A percentile compares a stretch with the other conserved stretches of the same genome.
phyloP scores from a whole-genome alignment of 2,888 invertebrate genomes.

The Plebejus melissa region DNA sequence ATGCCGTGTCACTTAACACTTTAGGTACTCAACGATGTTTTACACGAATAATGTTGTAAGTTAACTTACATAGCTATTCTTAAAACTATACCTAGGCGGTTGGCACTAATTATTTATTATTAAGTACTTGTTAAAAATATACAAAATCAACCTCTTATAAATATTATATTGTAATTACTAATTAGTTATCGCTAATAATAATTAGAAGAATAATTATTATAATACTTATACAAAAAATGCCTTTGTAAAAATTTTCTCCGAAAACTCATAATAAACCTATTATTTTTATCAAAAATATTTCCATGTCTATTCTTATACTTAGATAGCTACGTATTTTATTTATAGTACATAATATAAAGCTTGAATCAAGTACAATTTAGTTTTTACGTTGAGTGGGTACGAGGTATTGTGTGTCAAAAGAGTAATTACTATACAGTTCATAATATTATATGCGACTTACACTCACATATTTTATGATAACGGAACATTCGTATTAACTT shows the following conservation, averaged over 20 bases:
- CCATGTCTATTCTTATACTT: neutral
- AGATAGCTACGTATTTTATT: conserved; percentile 49
- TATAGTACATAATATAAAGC: conserved; percentile 47
- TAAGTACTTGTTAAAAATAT: too few relatives aligned
- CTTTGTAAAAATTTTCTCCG: too few relatives aligned
- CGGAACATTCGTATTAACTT: conserved; percentile 35
- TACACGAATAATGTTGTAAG: too few relatives aligned
- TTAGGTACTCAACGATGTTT: neutral
- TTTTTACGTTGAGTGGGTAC: conserved; percentile 55
- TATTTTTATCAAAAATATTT: neutral
- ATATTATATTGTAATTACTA: too few relatives aligned
- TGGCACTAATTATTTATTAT: too few relatives aligned
- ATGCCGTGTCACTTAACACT: neutral
- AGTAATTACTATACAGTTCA: conserved; percentile 39
- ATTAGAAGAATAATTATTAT: too few relatives aligned
- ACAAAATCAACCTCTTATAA: too few relatives aligned
- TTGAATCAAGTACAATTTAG: conserved; percentile 61
- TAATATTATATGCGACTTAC: conserved; percentile 39
- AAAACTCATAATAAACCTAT: too few relatives aligned
- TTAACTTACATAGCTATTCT: too few relatives aligned
- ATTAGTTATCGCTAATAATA: too few relatives aligned
- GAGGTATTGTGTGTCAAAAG: conserved; percentile 47
- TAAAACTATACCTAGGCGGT: too few relatives aligned
- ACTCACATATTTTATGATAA: conserved; percentile 33
- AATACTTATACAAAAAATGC: too few relatives aligned